A percentile compares a stretch with the other conserved stretches of the same genome.
Evolutionary conservation across 1,140 invertebrate genomes (phyloP).

Genomic region (Lepidurus arcticus): DNA sequence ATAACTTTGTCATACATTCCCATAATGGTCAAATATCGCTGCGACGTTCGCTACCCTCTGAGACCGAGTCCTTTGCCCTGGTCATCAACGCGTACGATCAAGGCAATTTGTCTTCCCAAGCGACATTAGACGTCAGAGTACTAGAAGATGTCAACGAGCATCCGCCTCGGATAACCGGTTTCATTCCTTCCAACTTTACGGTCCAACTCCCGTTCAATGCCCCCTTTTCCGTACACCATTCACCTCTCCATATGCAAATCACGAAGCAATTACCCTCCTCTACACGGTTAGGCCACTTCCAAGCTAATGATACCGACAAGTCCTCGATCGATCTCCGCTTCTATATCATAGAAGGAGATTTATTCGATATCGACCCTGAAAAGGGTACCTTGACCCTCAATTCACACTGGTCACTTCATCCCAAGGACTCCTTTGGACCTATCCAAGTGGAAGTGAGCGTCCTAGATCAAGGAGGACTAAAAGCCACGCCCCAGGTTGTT

Average conservation of each 20-base stretch:
- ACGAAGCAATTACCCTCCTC: not conserved
- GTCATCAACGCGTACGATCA: conserved; percentile 74
- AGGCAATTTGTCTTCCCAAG: conserved; percentile 36
- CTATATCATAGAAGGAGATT: not conserved
- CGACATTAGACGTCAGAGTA: conserved; percentile 34
- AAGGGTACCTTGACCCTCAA: not conserved
- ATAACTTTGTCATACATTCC: conserved; percentile 44
- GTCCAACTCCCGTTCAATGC: not conserved
- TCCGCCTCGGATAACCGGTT: conserved; percentile 65
- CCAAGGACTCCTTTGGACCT: not conserved
- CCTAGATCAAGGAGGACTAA: not conserved
- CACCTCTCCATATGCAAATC: not conserved
- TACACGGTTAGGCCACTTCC: not conserved
- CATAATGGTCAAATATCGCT: not conserved
- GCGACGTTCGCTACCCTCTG: not conserved
- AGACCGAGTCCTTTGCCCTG: conserved; percentile 42
- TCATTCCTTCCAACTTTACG: conserved; percentile 20
- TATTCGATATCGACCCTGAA: not conserved
- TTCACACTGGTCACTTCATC: not conserved
- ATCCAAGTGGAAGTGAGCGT: not conserved
- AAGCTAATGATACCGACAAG: not conserved
- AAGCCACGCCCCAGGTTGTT: not conserved
- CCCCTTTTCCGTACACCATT: not conserved
- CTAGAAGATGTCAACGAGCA: conserved; percentile 66
- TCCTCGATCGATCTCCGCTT: not conserved